A percentile compares a stretch with the other conserved stretches of the same genome.
Evolutionary conservation across 2,113 vertebrate species (phyloP).

Genomic region (Crotalus tigris): DNA sequence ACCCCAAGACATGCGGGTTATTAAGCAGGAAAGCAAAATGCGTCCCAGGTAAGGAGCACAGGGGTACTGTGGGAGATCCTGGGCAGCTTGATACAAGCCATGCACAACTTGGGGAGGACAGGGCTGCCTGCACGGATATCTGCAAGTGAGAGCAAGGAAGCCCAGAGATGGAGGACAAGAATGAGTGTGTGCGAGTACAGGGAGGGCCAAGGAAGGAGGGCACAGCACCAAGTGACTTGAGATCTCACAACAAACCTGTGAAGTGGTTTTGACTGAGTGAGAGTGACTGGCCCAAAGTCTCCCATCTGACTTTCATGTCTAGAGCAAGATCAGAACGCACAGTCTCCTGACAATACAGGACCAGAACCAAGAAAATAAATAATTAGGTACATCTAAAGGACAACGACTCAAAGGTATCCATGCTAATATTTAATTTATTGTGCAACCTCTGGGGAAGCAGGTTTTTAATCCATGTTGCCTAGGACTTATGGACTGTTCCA

Average conservation of each 20-base stretch:
- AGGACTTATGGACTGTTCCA: neutral
- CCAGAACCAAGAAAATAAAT: neutral
- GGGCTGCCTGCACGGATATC: neutral
- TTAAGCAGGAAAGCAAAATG: too few species aligned
- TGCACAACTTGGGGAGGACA: neutral
- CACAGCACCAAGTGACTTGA: neutral
- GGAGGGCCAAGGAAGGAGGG: neutral
- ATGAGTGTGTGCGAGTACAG: neutral
- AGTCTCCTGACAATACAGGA: neutral
- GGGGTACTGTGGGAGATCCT: neutral
- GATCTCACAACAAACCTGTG: neutral
- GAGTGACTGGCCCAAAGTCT: neutral
- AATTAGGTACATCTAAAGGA: neutral
- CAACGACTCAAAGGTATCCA: too few species aligned
- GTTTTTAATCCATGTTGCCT: neutral
- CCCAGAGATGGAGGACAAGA: neutral
- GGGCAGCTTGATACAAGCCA: neutral
- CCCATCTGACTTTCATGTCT: neutral
- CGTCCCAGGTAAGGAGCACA: neutral
- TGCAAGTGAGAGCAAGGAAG: neutral
- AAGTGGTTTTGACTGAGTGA: neutral
- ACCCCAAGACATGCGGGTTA: too few species aligned
- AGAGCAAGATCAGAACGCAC: neutral
- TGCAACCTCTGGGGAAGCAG: neutral
- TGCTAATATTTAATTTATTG: neutral